These are phyloP conservation scores for Gobionotothen gibberifrons DNA, from an alignment of 2,797 vertebrate species.

Conservation along the genomic window DNA sequence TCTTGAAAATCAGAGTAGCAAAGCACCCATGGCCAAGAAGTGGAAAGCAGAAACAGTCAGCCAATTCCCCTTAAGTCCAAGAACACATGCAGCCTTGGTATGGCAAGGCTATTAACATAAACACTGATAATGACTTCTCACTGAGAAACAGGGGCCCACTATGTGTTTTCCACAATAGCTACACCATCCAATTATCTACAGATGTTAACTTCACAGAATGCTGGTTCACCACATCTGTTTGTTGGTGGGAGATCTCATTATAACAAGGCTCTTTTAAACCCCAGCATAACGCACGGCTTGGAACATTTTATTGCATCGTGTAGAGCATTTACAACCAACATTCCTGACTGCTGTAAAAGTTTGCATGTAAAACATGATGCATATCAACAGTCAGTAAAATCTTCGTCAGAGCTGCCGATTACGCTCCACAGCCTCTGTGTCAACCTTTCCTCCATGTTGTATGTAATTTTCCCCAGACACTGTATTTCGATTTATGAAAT, in stretches of 20 bases:
- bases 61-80: conserved; percentile 41
- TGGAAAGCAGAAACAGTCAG: conserved; percentile 37
- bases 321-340: conserved; percentile 79
- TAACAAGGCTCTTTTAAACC: conserved; percentile 68
- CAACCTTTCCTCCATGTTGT: conserved; percentile 4
- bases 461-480: not conserved
- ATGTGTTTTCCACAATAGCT: conserved; percentile 79
- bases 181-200: conserved; percentile 82
- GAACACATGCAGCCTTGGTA: conserved; percentile 59
- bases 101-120: conserved; percentile 76
- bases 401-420: conserved; percentile 7
- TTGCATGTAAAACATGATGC: conserved; percentile 61
- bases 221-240: conserved; percentile 81
- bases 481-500: not conserved
- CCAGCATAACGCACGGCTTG: conserved; percentile 69
- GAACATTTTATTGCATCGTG: conserved; percentile 74
- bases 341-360: conserved; percentile 70
- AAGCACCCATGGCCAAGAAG: conserved; percentile 35
- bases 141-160: conserved; percentile 65
- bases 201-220: conserved; percentile 82
- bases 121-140: conserved; percentile 79
- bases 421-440: conserved; percentile 23
- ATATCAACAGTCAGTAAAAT: conserved; percentile 58
- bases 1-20: conserved; percentile 29
- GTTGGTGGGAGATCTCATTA: conserved; percentile 84